Evolutionary conservation across 2,797 vertebrate species (phyloP), one percentile per base, ranked within the genome.

Genomic region (Microctenopoma lineatum): DNA sequence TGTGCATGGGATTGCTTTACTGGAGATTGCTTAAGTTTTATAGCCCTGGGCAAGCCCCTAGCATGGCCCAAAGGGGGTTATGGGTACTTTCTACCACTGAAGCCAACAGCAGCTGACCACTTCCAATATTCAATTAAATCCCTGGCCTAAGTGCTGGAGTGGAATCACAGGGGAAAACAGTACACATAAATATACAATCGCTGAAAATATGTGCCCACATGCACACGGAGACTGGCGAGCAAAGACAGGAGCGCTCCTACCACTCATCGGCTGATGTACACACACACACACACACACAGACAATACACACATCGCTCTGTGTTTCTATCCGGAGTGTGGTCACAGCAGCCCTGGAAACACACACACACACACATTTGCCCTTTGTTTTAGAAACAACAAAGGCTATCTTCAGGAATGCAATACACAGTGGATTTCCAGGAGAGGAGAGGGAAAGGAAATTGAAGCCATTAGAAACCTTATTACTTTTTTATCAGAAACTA

Each of bases 401-500:
- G 71, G 62, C 86, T 90, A 90, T 92, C 89, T 92, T 90, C 84
- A 87, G 84, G 70, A 89, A 84, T 81, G 69, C 69, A 90, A 91
- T 89, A 70, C 87, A 82, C 88, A 25, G 83, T 61, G 88, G 85
- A 90, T 71, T 70, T 60, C 71, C 32, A 74, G 75, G 55, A 86
- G 83, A 79, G 74, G 52, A 71, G 73, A 69, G 51, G 61, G 71
- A 77, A 21, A 73, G 77, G 75, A 87, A 90, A 92, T 87, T 88
- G 90, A 91, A 92, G 87, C 91, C 87, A 91, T 93, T 93, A 93
- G 90, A 86, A 85, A 73, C 83, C 89, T 89, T 92, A 94, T 94
- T 93, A 93, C 91, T 93, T 93, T 94, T 94, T 94, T 92, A 93
- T 94, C 92, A 91, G 91, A 86, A 88, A 84, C 75, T 70, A 73